These are phyloP conservation scores for Tiliacea aurago DNA, from an alignment of 2,888 invertebrate species.

Conservation along the genomic window DNA sequence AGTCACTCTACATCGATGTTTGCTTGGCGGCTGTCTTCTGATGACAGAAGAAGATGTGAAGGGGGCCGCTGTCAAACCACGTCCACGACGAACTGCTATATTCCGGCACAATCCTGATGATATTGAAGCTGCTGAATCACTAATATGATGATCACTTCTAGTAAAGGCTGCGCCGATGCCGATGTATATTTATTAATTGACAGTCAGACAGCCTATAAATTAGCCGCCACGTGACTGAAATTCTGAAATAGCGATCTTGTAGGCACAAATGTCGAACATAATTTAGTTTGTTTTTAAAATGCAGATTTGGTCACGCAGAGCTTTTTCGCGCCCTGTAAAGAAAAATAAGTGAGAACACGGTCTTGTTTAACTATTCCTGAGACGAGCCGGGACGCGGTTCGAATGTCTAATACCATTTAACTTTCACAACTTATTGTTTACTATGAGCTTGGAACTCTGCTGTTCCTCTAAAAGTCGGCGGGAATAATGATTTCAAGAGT, in stretches of 20 bases:
- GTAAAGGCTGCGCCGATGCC: too few relatives aligned
- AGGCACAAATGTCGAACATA: background rate
- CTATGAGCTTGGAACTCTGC: conserved; percentile 72
- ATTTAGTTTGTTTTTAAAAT: conserved; percentile 26
- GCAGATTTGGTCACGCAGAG: conserved; percentile 29
- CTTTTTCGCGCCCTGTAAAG: conserved; percentile 34
- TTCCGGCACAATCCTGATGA: too few relatives aligned
- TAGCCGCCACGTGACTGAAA: background rate
- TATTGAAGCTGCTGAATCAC: too few relatives aligned
- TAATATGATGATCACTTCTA: too few relatives aligned
- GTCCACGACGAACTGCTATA: too few relatives aligned
- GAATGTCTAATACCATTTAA: conserved; percentile 80
- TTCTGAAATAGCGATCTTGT: background rate
- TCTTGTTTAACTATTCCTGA: conserved; percentile 81
- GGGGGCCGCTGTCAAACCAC: too few relatives aligned
- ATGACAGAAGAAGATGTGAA: too few relatives aligned
- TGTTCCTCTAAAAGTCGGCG: conserved; percentile 9
- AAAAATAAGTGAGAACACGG: conserved; percentile 80
- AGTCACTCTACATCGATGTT: too few relatives aligned
- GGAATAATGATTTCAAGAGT: conserved; percentile 74
- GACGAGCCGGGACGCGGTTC: conserved; percentile 74
- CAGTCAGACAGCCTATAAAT: background rate
- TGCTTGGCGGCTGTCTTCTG: too few relatives aligned
- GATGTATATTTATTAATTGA: background rate
- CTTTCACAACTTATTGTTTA: conserved; percentile 73